A percentile compares a stretch with the other conserved stretches of the same genome.
phyloP scores from a whole-genome alignment of 2,888 invertebrate genomes.

The Bombylius discolor region DNA sequence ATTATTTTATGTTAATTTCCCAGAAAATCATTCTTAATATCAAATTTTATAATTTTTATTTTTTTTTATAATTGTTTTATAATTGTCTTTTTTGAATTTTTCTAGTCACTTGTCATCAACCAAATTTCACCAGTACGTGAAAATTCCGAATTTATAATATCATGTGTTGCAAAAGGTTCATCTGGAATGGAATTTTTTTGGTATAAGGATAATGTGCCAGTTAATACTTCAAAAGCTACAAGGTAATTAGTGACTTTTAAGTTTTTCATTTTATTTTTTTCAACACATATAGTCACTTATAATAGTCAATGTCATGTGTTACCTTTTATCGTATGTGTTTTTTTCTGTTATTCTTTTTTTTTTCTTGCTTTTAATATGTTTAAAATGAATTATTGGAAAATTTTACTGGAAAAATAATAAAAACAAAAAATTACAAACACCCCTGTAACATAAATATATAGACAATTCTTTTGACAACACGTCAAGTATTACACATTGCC shows the following conservation, averaged over 20 bases:
- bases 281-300: not conserved
- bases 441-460: no score
- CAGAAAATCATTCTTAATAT: no score
- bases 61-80: no score
- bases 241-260: slow-evolving; percentile 41
- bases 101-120: slow-evolving; percentile 42
- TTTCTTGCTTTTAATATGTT: no score
- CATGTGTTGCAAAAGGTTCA: slow-evolving; percentile 66
- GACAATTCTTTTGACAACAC: no score
- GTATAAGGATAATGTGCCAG: slow-evolving; percentile 66
- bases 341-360: no score
- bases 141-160: slow-evolving; percentile 62
- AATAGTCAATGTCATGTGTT: not conserved
- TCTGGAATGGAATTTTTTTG: slow-evolving; percentile 61
- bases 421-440: no score
- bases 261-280: not conserved
- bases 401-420: no score
- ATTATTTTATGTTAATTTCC: no score
- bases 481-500: no score
- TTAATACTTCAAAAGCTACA: slow-evolving; percentile 59
- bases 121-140: slow-evolving; percentile 45
- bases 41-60: not conserved
- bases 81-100: slow-evolving; percentile 8
- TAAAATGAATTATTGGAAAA: no score
- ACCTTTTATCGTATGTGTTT: no score